Evolutionary conservation across 2,797 vertebrate genomes (phyloP), one percentile per base, ranked within the genome.

Genomic region (Alosa sapidissima): DNA sequence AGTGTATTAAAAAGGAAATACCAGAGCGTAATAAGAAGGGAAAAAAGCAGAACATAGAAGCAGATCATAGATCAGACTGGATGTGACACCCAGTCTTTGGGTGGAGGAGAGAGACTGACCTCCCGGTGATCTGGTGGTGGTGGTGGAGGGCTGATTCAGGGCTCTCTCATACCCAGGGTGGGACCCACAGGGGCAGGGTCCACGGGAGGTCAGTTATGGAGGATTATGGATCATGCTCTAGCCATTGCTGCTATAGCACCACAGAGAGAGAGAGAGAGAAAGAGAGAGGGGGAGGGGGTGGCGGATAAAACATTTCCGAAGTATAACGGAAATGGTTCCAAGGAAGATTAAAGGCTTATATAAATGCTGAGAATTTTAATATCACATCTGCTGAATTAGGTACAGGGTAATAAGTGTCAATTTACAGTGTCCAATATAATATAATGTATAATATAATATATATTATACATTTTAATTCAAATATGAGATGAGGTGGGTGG

Each of bases 291-390:
- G 11, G 62, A 14, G 13, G 2, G 2, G 62, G 24, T n/a, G 24
- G 65, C 10, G 33, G 24, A 72, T 72, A n/a, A 78, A 78, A 78
- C 9, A 72, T 75, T 78, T 78, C 72, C 24, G 41, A 78, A 47
- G 72, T 36, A 16, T 2, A 47, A 78, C 72, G 41, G 41, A 78
- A 78, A 78, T 78, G 41, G 5, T 78, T 16, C 60, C 72, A 48
- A 78, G 72, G 72, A 78, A 78, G 72, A 78, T 78, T 78, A 78
- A 78, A 78, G 72, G 72, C 72, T 78, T 78, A 78, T 47, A 14
- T 78, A 47, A 14, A 21, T 78, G 41, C 19, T 19, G 13, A 41
- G 14, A 75, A 75, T 45, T 75, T 24, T 45, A 33, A 75, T 41
- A 75, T 75, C 72, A 21, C 41, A 47, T 78, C 41, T 78, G 41